Evolutionary conservation across 1,140 invertebrate species (phyloP), one percentile per base, ranked within the genome.

Genomic region (Pseudomyrmex pallidus): DNA sequence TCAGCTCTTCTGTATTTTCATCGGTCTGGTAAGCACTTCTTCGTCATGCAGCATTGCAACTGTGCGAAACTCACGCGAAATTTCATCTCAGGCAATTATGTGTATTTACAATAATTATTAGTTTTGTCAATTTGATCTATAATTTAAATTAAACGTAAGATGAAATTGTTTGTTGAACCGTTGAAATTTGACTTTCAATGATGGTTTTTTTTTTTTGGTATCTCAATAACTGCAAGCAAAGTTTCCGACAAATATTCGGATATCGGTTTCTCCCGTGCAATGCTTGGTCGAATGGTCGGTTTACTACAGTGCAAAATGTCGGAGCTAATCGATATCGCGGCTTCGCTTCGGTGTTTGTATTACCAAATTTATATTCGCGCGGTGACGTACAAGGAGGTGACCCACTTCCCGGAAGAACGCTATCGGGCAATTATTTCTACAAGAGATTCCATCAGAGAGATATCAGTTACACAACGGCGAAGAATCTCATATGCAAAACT

Each of bases 1-100:
- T 86, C 99, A 99, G 94, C 95, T 99, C 1, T 98, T 99, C 95
- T 99, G 98, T 94, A 99, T 99, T 92, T 99, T 99, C 94, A 96
- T 99, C 88, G 99, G 99, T 25, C 95, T 99, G 95, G 97, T 97
- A 93, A 95, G 96, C 17, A 44, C 20, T 74, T 20, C 25, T 25
- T 3, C n/a, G 35, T 17, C 35, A 25, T 9, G 20, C n/a, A 13
- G 5, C 25, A 25, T 25, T 25, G 25, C 48, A 13, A 10, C 7
- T 3, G 12, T 2, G 13, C 12, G 50, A 10, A 52, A 52, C 0
- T 52, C 13, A 52, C 4, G 5, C 3, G 2, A 35, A 35, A 35
- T 35, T 35, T 35, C 4, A 35, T 35, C 5, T 35, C 5, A 35
- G 35, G 0, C 35, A 35, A 35, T 35, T 35, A 35, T 7, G 35